Percentiles rank a stretch among this genome's conserved stretches.
phyloP scores from a whole-genome alignment of 2,113 vertebrate genomes.

The Salvelinus sp. region DNA sequence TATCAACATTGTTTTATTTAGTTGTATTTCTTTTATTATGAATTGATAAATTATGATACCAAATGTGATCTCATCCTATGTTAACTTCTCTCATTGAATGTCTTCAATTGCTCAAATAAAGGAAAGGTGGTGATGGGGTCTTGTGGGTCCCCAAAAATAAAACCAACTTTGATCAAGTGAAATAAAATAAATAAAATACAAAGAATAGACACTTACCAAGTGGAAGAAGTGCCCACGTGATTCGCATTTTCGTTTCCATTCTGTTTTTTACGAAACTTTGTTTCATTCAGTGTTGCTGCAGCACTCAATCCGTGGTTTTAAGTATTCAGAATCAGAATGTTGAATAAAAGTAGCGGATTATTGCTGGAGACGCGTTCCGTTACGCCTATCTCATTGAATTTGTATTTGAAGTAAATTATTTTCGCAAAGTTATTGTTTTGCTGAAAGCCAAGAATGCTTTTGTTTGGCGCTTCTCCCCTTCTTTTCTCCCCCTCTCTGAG shows the following conservation, averaged over 20 bases:
- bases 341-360: not conserved
- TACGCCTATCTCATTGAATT: constrained; percentile 57
- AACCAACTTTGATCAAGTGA: not conserved
- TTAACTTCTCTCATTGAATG: too few species aligned
- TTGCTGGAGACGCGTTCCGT: constrained; percentile 24
- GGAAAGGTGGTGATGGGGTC: not conserved
- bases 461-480: constrained; percentile 52
- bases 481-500: constrained; percentile 39
- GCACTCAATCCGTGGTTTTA: constrained; percentile 12
- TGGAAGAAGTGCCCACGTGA: constrained; percentile 53
- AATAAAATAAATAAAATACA: not conserved
- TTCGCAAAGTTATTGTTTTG: constrained; percentile 38
- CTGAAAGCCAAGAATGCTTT: constrained; percentile 72
- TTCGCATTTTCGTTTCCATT: constrained; percentile 47
- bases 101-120: too few species aligned
- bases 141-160: not conserved
- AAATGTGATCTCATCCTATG: too few species aligned
- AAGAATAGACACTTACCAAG: constrained; percentile 61
- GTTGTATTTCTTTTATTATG: too few species aligned
- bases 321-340: not conserved
- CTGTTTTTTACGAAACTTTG: constrained; percentile 26
- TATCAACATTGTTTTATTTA: too few species aligned
- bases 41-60: too few species aligned
- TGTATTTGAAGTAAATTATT: constrained; percentile 45
- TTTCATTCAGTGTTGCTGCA: constrained; percentile 29